Conservation (phyloP, 2,888 invertebrate genomes). For the Amaurobius ferox region DNA sequence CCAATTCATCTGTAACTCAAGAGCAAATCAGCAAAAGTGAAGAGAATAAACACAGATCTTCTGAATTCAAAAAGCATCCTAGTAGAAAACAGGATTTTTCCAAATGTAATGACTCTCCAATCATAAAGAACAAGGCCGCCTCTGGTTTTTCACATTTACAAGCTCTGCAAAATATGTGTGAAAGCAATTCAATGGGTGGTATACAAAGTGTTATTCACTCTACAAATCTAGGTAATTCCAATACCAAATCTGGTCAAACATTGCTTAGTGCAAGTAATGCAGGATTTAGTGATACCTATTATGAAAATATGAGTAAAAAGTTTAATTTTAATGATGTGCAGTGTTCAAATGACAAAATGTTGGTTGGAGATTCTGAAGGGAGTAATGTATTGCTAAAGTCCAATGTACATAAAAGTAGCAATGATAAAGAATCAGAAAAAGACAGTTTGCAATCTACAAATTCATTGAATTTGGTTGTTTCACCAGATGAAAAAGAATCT, state of each 20-base stretch:
- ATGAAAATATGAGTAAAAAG: conserved; percentile 30
- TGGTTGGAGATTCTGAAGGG: not conserved
- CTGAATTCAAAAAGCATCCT: conserved; percentile 40
- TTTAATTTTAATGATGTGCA: conserved; percentile 42
- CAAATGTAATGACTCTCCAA: conserved; percentile 13
- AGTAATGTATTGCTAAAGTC: conserved; percentile 34
- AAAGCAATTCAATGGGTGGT: conserved; percentile 50
- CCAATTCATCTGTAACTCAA: conserved; percentile 26
- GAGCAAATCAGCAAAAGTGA: not conserved
- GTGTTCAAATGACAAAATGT: conserved; percentile 15
- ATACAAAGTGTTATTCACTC: conserved; percentile 35
- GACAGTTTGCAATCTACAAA: not conserved
- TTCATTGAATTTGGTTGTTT: not conserved
- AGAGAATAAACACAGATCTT: conserved; percentile 32
- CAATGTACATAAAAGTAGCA: conserved; percentile 17
- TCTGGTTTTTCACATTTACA: conserved; percentile 55
- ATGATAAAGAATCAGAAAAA: not conserved
- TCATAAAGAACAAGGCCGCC: not conserved
- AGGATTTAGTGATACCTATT: conserved; percentile 18
- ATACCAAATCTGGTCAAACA: not conserved
- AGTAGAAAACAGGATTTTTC: conserved; percentile 29
- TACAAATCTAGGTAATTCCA: not conserved
- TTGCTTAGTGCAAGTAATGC: conserved; percentile 7
- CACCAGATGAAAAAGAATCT: not conserved
- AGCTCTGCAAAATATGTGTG: conserved; percentile 63